phyloP scores from a whole-genome alignment of 2,113 vertebrate genomes.

The Callipepla californica region DNA sequence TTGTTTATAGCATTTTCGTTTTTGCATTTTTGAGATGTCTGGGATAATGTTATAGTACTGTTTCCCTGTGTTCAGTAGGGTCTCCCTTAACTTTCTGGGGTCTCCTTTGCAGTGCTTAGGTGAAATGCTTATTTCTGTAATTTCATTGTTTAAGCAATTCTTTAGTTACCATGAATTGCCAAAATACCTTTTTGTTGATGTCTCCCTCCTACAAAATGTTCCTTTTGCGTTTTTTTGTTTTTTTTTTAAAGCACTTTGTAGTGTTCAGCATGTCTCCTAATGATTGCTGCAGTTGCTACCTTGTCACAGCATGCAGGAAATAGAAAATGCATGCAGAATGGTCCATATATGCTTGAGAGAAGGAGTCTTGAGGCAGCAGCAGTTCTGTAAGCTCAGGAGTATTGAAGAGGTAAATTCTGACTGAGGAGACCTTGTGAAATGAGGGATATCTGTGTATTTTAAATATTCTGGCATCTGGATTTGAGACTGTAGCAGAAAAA shows the following conservation, averaged over 20 bases:
- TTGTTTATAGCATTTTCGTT: neutral
- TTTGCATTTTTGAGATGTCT: neutral
- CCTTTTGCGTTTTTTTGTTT: no score
- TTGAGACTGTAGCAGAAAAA: neutral
- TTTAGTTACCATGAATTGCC: neutral
- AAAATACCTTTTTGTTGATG: neutral
- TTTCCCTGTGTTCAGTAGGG: neutral
- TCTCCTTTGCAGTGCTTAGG: neutral
- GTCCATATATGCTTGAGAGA: neutral
- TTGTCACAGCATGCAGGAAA: neutral
- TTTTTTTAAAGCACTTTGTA: neutral
- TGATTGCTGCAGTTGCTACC: neutral
- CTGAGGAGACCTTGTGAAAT: neutral
- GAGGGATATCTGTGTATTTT: neutral
- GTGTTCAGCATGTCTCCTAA: neutral
- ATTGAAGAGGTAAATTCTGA: neutral
- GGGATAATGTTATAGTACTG: neutral
- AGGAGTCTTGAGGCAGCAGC: neutral
- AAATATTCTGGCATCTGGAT: neutral
- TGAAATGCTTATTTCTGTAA: neutral
- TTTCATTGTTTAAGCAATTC: neutral
- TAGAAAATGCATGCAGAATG: neutral
- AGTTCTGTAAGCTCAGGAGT: neutral
- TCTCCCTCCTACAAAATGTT: neutral
- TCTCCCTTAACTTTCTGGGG: accelerated